Evolutionary conservation across 35 echinoderm and acorn worm genomes (phyloP), one percentile per base, ranked within the genome.

Genomic region (Heliocidaris erythrogramma): DNA sequence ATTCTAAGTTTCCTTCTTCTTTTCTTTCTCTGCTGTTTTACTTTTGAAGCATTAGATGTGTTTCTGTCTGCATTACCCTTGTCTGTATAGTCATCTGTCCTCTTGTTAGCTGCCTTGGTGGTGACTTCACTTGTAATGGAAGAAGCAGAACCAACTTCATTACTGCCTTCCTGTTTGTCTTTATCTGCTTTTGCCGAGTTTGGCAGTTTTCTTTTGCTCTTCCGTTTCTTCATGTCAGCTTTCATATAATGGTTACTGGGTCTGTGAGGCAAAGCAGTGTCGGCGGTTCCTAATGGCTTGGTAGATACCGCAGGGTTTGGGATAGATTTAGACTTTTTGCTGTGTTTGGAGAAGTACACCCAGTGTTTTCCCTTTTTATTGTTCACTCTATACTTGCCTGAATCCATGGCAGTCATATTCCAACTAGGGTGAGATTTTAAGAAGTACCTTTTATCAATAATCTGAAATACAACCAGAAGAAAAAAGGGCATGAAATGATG

Each of bases 1-100:
- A 92, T 53, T 59, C 30, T 92, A 13, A 92, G 49, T 92, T 92
- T 92, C 91, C 91, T 92, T 30, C 50, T 92, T 42, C 17, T 48
- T 48, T 92, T 92, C 91, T 92, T 92, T 24, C 30, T 24, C 29
- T 30, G 10, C 30, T 92, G 91, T 59, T 92, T 92, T 59, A 12
- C n/a, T 48, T 92, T 92, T 91, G 21, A 30, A 49, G 89, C 8
- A 13, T 21, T 30, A 12, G 48, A 48, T 92, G 29, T 8, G 2
- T 12, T 8, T 92, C 3, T 92, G 47, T 5, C 91, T 27, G 48
- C 65, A 78, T 27, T 18, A 78, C n/a, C 65, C 65, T 5, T 18
- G 65, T 24, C 27, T 78, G 65, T 4, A 78, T 4, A 27, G 18
- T 78, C 65, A 21, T 78, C 65, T 18, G 18, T 78, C 8, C 65